Conservation (phyloP, 2,113 vertebrate species). For the Sinocyclocheilus maitianheensis region DNA sequence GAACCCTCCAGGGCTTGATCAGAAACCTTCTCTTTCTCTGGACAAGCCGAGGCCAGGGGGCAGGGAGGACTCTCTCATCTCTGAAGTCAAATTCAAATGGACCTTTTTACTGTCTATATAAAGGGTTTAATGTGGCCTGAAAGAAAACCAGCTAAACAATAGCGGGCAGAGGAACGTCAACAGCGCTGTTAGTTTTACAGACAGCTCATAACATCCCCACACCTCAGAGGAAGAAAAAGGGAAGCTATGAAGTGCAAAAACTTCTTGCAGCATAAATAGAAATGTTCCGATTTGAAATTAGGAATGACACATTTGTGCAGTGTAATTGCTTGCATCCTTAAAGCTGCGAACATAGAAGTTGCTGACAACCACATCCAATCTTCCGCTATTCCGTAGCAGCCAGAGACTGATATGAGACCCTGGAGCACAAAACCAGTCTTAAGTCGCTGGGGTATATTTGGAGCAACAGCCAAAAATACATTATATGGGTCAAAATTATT, state of each 20-base stretch:
- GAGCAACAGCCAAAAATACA: too few relatives aligned
- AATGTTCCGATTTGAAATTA: neutral
- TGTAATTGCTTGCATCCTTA: neutral
- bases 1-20: conserved; percentile 47
- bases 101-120: conserved; percentile 67
- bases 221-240: neutral
- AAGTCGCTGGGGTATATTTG: too few relatives aligned
- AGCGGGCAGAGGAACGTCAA: conserved; percentile 64
- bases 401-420: neutral
- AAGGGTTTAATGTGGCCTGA: conserved; percentile 62
- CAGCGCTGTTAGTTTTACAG: conserved; percentile 72
- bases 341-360: neutral
- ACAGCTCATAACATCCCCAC: conserved; percentile 66
- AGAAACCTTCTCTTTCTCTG: conserved; percentile 41
- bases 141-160: conserved; percentile 60
- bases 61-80: conserved; percentile 52
- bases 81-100: conserved; percentile 72
- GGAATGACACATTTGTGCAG: neutral
- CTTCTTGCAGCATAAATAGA: neutral
- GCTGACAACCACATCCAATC: neutral
- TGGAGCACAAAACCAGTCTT: too few relatives aligned
- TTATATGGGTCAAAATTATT: too few relatives aligned
- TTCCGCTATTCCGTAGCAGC: neutral
- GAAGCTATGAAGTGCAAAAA: neutral
- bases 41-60: conserved; percentile 42